Base-by-base conservation (phyloP, 1,140 invertebrate species). In the Macrocentrus cingulum region DNA sequence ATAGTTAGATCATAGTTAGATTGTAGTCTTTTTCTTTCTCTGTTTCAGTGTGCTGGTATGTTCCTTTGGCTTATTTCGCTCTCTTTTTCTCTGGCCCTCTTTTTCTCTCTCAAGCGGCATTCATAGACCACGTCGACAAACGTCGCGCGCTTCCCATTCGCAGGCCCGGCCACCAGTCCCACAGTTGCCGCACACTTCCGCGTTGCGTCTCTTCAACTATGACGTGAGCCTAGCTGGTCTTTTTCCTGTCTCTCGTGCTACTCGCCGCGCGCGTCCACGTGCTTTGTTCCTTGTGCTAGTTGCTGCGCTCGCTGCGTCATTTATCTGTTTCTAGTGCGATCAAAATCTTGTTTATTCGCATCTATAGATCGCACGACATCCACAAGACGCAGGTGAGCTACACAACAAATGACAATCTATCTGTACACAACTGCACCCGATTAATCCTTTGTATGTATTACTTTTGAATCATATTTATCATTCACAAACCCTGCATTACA, bases 211-310 rank as follows among this genome's bases (percentile, higher is more conserved):
- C 42, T 56, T 41, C 44, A 57, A 39, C 34, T 37, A 50, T 57
- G 55, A 57, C 55, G 55, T 57, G 46, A 41, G 16, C 37, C 20
- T 8, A 32, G 39, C 39, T 32, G 37, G 13, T 50, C 37, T 57
- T 41, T 57, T 45, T 48, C 44, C 37, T 57, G 45, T 32, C 49
- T 34, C 45, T 48, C 15, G 23, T 41, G 37, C 37, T 50, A 41
- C 49, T 59, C 46, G 25, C 41, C 32, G 46, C 41, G n/a, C n/a
- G 54, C 45, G 56, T 58, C 50, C 60, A 62, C 56, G 60, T 62
- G 60, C 60, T 62, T 62, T 62, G 51, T 59, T 56, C 55, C 25
- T 23, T 62, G 50, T 32, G 56, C 49, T 45, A 39, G 36, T n/a
- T n/a, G n/a, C 11, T 19, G 22, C 32, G 19, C 50, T 32, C 36